A percentile compares a stretch with the other conserved stretches of the same genome.
phyloP scores from a whole-genome alignment of 2,113 vertebrate species.

The Pterocles orientalis region DNA sequence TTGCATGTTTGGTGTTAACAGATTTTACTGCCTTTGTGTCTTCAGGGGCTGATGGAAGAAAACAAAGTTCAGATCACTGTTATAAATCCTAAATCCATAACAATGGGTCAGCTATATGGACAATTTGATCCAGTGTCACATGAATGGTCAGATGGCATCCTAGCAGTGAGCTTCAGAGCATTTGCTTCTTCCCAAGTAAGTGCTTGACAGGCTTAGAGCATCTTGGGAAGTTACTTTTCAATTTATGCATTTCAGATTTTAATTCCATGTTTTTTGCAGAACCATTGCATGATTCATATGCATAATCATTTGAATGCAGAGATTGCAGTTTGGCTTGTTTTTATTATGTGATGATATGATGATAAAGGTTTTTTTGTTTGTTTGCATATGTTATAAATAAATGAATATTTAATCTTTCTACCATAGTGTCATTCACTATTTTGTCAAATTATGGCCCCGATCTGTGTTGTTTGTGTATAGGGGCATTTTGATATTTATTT shows the following conservation, averaged over 20 bases:
- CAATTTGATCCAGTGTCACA: conserved; percentile 90
- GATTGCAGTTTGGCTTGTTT: not conserved
- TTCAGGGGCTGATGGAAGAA: conserved; percentile 88
- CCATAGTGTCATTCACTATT: not conserved
- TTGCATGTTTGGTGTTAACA: not conserved
- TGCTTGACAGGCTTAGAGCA: not conserved
- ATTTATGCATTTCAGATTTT: not conserved
- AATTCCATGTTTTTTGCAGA: not conserved
- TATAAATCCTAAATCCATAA: conserved; percentile 91
- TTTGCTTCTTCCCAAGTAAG: conserved; percentile 86
- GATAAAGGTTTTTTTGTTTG: not conserved
- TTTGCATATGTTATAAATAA: not conserved
- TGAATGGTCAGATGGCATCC: conserved; percentile 91
- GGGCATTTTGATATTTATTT: not conserved
- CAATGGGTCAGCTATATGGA: conserved; percentile 91
- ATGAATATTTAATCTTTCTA: not conserved
- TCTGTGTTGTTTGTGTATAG: not conserved
- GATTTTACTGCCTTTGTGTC: not conserved
- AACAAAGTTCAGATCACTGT: conserved; percentile 90
- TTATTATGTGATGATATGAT: not conserved
- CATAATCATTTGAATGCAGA: not conserved
- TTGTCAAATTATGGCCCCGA: not conserved
- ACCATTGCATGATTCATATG: not conserved
- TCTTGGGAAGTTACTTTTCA: not conserved
- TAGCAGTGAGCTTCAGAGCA: conserved; percentile 87